Evolutionary conservation across 1,140 invertebrate species (phyloP), one percentile per base, ranked within the genome.

Genomic region (Amphibalanus amphitrite): DNA sequence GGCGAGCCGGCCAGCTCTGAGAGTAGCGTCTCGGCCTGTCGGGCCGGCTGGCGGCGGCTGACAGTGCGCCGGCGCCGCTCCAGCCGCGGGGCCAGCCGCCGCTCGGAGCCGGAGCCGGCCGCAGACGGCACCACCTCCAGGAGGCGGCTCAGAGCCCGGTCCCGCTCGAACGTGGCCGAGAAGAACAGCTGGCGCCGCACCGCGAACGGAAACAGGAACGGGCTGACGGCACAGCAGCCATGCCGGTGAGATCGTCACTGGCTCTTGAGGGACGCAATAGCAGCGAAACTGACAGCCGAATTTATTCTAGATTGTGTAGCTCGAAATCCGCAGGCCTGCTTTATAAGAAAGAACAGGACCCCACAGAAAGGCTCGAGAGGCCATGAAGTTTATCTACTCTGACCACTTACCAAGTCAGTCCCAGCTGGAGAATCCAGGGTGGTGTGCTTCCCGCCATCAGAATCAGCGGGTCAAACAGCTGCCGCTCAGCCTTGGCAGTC

Each of bases 391-490:
- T n/a, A n/a, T n/a, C n/a, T n/a, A n/a, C n/a, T n/a, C n/a, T n/a
- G n/a, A 65, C 23, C 64, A 65, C 84, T 85, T 76, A 90, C 88
- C 93, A 96, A 69, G 89, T 89, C 77, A 89, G 88, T 72, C 92
- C 92, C 69, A 98, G 90, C 82, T 97, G 93, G 76, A 92, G 90
- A 38, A 98, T 81, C 96, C 96, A 98, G 38, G 87, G 86, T 0
- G 95, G 95, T 69, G 98, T 81, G 83, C 97, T 97, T 74, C 95
- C 95, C 13, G 95, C 97, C 93, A 98, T 96, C 70, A 98, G 95
- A 0, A 98, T 93, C 59, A 98, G 82, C 20, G 95, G 95, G 84
- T 98, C 96, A 82, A 97, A 95, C 20, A 98, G 82, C 82, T 98
- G 95, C 69, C 95, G 84, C 80, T 91, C 96, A 0, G 94, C 94